Conservation (phyloP, 2,113 vertebrate genomes). For the Macquaria australasica region DNA sequence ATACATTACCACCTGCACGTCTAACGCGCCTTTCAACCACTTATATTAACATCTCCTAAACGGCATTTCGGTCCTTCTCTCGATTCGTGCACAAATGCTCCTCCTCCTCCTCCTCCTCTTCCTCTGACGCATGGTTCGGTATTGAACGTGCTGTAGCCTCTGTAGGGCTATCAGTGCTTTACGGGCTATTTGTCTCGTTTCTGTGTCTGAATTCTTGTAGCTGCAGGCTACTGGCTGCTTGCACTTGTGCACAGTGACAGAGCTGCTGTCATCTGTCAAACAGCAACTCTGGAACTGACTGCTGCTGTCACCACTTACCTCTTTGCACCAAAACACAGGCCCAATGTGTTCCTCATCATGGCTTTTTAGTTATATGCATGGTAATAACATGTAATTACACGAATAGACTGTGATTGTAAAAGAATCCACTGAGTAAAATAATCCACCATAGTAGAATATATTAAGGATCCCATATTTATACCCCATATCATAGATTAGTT, state of each 20-base stretch:
- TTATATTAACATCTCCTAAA: constrained; percentile 10
- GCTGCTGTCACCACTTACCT: neutral
- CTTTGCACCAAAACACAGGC: constrained; percentile 23
- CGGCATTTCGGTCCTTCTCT: constrained; percentile 9
- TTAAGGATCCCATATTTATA: neutral
- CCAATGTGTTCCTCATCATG: neutral
- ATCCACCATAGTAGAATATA: too few relatives aligned
- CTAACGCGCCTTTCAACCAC: constrained; percentile 27
- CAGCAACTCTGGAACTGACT: constrained; percentile 21
- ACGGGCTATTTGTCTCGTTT: neutral
- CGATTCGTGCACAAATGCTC: constrained; percentile 22
- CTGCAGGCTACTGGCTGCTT: constrained; percentile 27
- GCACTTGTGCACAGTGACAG: constrained; percentile 6
- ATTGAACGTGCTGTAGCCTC: constrained; percentile 25
- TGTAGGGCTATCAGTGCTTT: neutral
- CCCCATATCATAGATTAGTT: neutral
- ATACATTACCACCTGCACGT: constrained; percentile 48
- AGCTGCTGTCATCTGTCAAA: constrained; percentile 28
- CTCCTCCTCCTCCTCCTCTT: constrained; percentile 35
- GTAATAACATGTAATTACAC: neutral
- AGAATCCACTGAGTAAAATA: neutral
- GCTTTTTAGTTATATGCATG: neutral
- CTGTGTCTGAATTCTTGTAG: neutral
- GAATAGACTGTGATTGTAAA: neutral
- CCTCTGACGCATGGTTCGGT: constrained; percentile 47